These are phyloP conservation scores for Bubo bubo DNA, from an alignment of 2,113 vertebrate species.

Conservation along the genomic window DNA sequence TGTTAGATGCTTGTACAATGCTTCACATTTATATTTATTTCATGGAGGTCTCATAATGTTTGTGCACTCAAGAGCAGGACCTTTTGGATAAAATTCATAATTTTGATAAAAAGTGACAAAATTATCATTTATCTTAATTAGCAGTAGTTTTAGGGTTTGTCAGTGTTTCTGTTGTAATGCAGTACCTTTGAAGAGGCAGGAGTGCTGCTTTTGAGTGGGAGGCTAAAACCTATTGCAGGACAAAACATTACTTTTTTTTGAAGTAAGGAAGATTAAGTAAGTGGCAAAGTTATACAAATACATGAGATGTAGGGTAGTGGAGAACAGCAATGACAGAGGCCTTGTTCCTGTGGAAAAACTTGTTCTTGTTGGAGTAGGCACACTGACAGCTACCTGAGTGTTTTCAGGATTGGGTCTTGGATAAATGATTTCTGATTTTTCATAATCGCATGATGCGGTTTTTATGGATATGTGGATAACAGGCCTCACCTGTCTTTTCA, in stretches of 20 bases:
- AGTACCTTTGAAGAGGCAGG: not conserved
- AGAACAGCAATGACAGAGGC: not conserved
- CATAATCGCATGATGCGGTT: not conserved
- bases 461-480: not conserved
- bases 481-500: not conserved
- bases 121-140: not conserved
- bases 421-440: not conserved
- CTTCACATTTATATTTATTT: constrained; percentile 63
- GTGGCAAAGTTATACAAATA: not conserved
- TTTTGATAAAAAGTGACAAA: not conserved
- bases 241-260: not conserved
- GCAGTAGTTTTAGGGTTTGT: not conserved
- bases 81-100: not conserved
- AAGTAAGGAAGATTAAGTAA: not conserved
- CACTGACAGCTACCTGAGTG: not conserved
- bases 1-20: constrained; percentile 61
- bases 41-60: constrained; percentile 66
- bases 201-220: not conserved
- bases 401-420: not conserved
- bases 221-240: not conserved
- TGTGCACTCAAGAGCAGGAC: constrained; percentile 27
- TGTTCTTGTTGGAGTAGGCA: not conserved
- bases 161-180: not conserved
- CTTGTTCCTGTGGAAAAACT: not conserved
- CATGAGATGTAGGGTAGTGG: not conserved